Base-by-base conservation (phyloP, 2,888 invertebrate species). In the Yponomeuta evonymella region DNA sequence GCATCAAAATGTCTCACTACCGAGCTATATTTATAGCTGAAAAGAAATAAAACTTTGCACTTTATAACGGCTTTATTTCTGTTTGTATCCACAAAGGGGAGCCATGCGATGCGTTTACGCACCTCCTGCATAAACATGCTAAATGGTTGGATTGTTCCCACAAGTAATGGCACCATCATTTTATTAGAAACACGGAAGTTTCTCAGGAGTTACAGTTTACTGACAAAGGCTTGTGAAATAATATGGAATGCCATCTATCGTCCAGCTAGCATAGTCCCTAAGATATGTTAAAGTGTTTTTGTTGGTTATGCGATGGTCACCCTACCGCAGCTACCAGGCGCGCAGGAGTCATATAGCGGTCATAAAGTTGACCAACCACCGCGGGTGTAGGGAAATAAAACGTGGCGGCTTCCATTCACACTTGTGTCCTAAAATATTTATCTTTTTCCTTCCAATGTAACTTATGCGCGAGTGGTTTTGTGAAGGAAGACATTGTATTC, bases 381-480 rank as follows among this genome's bases (percentile, higher is more conserved):
- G 79, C 79, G 76, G 51, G 74, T 75, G 75, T 73, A 79, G 80
- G 81, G 81, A 82, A 79, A 87, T 84, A 85, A 87, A 84, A 85
- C 80, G 80, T 78, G 78, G 76, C 76, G 75, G 76, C 79, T 76
- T 82, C 87, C 86, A 89, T 90, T 90, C 89, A 90, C 90, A 90
- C 88, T 78, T 78, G 74, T 79, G 76, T 86, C 79, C 89, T 89
- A 90, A 90, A 88, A 89, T 85, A 87, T 88, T 89, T 81, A 80
- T 79, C 77, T 75, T 77, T 74, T 72, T 43, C 72, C 72, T 69
- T 73, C 71, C 70, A 72, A 67, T 58, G 51, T 58, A 70, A 70
- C 70, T 71, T 67, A 69, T 70, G 71, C 70, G 72, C 51, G 64
- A 33, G 70, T 67, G 70, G 71, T 73, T 71, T 72, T 72, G 71